Conservation (phyloP, 35 echinoderm and acorn worm species). For the Strongylocentrotus purpuratus region DNA sequence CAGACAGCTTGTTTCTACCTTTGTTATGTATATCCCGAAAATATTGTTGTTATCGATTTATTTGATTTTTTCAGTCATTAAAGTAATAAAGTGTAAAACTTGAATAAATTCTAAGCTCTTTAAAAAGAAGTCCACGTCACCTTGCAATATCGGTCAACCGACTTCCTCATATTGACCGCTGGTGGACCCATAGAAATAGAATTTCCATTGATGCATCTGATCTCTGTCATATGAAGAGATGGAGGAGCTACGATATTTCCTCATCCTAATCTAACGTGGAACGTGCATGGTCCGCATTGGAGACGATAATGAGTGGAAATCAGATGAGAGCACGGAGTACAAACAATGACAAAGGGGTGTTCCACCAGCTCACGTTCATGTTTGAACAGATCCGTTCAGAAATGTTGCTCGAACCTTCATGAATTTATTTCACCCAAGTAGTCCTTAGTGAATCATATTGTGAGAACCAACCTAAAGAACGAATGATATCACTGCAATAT, state of each 20-base stretch:
- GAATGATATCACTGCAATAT: too few relatives aligned
- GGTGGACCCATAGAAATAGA: neutral
- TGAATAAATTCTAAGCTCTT: too few relatives aligned
- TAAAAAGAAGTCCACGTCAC: neutral
- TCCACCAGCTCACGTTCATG: neutral
- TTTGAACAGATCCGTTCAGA: neutral
- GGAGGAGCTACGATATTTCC: neutral
- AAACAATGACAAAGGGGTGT: neutral
- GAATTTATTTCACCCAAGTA: neutral
- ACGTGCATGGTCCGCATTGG: neutral
- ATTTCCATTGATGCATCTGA: neutral
- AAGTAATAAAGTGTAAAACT: too few relatives aligned
- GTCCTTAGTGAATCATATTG: too few relatives aligned
- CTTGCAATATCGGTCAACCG: neutral
- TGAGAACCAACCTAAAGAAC: too few relatives aligned
- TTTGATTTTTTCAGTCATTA: too few relatives aligned
- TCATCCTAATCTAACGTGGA: neutral
- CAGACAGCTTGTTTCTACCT: too few relatives aligned
- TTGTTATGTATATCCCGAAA: too few relatives aligned
- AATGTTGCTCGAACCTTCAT: neutral
- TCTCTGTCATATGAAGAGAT: neutral
- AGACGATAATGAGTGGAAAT: neutral
- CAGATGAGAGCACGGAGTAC: neutral
- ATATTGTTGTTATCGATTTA: too few relatives aligned
- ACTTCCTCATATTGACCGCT: neutral